Evolutionary conservation across 2,888 invertebrate species (phyloP).

Genomic region (Amphipoea oculea): DNA sequence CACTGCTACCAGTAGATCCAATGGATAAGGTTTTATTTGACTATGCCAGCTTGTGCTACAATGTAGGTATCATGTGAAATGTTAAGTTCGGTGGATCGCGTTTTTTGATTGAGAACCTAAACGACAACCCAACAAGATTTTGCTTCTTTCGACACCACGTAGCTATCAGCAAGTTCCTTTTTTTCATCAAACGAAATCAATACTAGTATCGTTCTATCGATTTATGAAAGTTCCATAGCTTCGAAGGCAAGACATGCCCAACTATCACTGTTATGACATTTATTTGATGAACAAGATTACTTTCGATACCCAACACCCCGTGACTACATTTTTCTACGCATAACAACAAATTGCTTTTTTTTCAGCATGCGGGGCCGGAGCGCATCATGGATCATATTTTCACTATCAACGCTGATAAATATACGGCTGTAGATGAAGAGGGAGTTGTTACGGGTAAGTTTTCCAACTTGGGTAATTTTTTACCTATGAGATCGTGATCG

Average conservation of each 20-base stretch:
- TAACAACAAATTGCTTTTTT: constrained; percentile 47
- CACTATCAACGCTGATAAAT: constrained; percentile 94
- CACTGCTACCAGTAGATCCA: background rate
- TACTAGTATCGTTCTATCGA: constrained; percentile 14
- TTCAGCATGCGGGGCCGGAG: constrained; percentile 91
- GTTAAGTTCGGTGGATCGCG: background rate
- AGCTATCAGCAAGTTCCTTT: constrained; percentile 8
- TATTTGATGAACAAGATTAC: constrained; percentile 29
- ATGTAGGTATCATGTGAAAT: constrained; percentile 4
- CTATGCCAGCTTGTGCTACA: background rate
- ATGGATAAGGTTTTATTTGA: background rate
- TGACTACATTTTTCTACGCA: constrained; percentile 34
- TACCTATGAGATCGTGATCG: background rate
- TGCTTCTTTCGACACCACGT: constrained; percentile 23
- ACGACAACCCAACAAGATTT: constrained; percentile 5
- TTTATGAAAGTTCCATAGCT: constrained; percentile 51
- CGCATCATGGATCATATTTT: constrained; percentile 93
- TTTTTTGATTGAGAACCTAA: constrained; percentile 5
- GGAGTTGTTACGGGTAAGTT: constrained; percentile 93
- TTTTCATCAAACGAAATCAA: constrained; percentile 24
- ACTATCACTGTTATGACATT: constrained; percentile 30
- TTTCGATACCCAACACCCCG: constrained; percentile 41
- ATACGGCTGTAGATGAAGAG: constrained; percentile 93
- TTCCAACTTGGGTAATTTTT: background rate
- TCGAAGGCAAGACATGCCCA: constrained; percentile 21